A percentile compares a stretch with the other conserved stretches of the same genome.
These are phyloP conservation scores for Notamacropus eugenii DNA, from an alignment of 2,797 vertebrate species.

Conservation along the genomic window DNA sequence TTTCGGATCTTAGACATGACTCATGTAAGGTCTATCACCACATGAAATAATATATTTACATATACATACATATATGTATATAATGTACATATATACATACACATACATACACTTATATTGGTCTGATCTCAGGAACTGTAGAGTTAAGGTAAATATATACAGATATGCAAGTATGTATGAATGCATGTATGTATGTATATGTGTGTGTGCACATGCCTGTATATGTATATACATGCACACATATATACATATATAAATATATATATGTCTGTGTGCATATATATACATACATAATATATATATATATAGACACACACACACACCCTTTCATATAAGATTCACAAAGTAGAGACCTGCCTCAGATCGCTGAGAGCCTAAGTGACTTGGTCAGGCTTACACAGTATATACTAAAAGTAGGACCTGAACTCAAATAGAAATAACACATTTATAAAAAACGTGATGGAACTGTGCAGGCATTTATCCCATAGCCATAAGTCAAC, in stretches of 20 bases:
- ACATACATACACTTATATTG: neutral
- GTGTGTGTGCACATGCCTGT: too few relatives aligned
- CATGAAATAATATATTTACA: neutral
- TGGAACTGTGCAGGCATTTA: neutral
- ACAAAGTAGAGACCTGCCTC: neutral
- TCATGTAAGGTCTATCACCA: neutral
- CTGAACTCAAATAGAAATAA: neutral
- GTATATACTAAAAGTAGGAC: neutral
- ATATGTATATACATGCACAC: neutral
- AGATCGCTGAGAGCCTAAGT: neutral
- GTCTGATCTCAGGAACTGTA: neutral
- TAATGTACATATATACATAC: too few relatives aligned
- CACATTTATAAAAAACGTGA: neutral
- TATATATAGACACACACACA: too few relatives aligned
- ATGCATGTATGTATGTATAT: fast-evolving
- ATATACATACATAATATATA: fast-evolving
- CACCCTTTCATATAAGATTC: neutral
- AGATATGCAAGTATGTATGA: too few relatives aligned
- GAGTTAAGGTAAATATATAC: neutral
- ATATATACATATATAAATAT: neutral
- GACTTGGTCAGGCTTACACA: neutral
- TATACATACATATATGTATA: too few relatives aligned
- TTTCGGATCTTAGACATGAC: neutral
- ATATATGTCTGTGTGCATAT: too few relatives aligned
- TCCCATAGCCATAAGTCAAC: neutral